phyloP scores from a whole-genome alignment of 2,113 vertebrate species.

The Psilopsiagon aurifrons region DNA sequence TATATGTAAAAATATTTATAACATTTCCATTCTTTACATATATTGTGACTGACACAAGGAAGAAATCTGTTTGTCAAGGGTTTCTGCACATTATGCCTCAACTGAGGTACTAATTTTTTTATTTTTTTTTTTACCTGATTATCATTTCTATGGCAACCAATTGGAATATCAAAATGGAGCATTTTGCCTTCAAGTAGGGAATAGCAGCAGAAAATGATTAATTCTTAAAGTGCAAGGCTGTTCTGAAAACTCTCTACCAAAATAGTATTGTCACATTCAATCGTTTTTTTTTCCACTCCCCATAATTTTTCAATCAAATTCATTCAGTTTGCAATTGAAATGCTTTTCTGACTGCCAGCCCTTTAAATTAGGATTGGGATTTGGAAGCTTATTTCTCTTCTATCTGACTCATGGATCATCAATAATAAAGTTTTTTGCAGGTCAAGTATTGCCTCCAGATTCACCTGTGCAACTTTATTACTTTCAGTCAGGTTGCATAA shows the following conservation, averaged over 20 bases:
- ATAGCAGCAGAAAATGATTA: conserved; percentile 1
- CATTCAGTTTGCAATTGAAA: conserved; percentile 11
- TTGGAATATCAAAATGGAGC: conserved; percentile 13
- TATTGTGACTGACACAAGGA: neutral
- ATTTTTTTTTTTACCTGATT: neutral
- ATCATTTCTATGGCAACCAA: conserved; percentile 44
- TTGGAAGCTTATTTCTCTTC: conserved; percentile 19
- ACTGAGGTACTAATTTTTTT: conserved; percentile 15
- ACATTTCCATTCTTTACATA: neutral
- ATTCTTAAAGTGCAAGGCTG: neutral
- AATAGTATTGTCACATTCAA: neutral
- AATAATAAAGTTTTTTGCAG: conserved; percentile 33
- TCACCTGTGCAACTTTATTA: neutral
- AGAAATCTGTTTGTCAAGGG: neutral
- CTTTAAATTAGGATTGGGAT: neutral
- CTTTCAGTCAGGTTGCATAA: conserved; percentile 21
- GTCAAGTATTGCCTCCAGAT: neutral
- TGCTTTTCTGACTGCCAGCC: neutral
- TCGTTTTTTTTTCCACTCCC: neutral
- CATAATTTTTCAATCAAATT: conserved; percentile 35
- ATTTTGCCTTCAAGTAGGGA: conserved; percentile 37
- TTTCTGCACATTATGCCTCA: conserved; percentile 6
- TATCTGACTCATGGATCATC: neutral
- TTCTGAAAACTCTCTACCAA: conserved; percentile 10
- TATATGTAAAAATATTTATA: neutral